These are phyloP conservation scores for Drosophila nigricruria DNA, from an alignment of 2,888 invertebrate species.

Conservation along the genomic window DNA sequence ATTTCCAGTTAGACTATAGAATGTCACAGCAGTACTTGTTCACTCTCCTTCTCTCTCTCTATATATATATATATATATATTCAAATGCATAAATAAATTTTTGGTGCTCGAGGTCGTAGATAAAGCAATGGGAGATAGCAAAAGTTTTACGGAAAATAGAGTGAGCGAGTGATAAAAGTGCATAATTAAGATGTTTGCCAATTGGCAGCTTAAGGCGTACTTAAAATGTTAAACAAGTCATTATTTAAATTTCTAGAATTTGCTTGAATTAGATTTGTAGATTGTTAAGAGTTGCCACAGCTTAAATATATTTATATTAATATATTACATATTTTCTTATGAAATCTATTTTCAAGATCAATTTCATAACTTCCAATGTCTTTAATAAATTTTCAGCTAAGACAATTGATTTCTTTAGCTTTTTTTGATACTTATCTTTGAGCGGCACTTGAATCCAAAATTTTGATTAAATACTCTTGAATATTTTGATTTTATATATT, in stretches of 20 bases:
- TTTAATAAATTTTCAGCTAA: neutral
- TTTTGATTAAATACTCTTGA: neutral
- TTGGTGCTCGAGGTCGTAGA: neutral
- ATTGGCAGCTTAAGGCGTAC: neutral
- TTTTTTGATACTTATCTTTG: conserved; percentile 2
- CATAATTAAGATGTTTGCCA: conserved; percentile 3
- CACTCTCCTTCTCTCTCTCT: neutral
- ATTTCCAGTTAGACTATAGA: conserved; percentile 5
- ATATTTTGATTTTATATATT: neutral
- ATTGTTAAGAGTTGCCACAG: neutral
- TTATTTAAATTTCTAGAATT: neutral
- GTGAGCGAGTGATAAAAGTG: neutral
- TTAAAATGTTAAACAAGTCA: neutral
- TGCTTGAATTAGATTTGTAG: neutral
- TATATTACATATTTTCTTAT: neutral
- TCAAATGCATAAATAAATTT: conserved; percentile 5
- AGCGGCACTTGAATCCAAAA: conserved; percentile 1
- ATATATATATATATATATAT: neutral
- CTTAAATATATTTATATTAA: neutral
- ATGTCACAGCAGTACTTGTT: conserved; percentile 4
- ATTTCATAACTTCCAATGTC: neutral
- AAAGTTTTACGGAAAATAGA: neutral
- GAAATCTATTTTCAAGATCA: neutral
- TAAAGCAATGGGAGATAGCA: neutral
- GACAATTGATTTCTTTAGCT: neutral